These are phyloP conservation scores for Idaea biselata DNA, from an alignment of 2,888 invertebrate species.

Conservation along the genomic window DNA sequence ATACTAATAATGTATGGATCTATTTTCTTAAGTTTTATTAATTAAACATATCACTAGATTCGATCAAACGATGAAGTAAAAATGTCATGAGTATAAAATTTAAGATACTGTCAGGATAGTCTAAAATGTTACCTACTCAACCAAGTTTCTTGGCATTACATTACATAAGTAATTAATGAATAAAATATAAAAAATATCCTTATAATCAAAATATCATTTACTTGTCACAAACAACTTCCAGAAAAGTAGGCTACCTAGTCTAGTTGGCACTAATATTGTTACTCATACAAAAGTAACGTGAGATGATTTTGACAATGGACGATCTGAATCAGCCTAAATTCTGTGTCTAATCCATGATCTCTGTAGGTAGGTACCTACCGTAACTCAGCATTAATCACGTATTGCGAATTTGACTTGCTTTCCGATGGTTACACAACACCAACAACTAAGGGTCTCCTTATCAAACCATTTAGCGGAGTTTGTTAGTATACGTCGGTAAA, in stretches of 20 bases:
- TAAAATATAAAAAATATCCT: no score
- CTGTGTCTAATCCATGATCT: slow-evolving; percentile 8
- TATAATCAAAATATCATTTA: no score
- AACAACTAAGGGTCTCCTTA: slow-evolving; percentile 28
- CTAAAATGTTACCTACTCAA: no score
- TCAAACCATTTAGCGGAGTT: neutral
- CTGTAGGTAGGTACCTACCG: slow-evolving; percentile 18
- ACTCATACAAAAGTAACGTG: neutral
- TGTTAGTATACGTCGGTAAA: slow-evolving; percentile 14
- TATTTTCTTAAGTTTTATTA: no score
- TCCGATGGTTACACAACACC: slow-evolving; percentile 43
- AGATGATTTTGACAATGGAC: neutral
- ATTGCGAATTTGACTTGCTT: slow-evolving; percentile 34
- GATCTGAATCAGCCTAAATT: neutral
- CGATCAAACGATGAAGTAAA: no score
- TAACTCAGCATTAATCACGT: slow-evolving; percentile 30
- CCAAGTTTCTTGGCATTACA: no score
- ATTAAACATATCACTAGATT: no score
- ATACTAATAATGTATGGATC: no score
- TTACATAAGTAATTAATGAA: no score
- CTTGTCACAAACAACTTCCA: no score
- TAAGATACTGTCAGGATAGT: no score
- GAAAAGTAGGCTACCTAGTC: neutral
- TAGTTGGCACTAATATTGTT: neutral
- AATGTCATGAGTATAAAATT: no score